These are phyloP conservation scores for Brachynemurus nebulosus DNA, from an alignment of 2,888 invertebrate genomes.

Conservation along the genomic window DNA sequence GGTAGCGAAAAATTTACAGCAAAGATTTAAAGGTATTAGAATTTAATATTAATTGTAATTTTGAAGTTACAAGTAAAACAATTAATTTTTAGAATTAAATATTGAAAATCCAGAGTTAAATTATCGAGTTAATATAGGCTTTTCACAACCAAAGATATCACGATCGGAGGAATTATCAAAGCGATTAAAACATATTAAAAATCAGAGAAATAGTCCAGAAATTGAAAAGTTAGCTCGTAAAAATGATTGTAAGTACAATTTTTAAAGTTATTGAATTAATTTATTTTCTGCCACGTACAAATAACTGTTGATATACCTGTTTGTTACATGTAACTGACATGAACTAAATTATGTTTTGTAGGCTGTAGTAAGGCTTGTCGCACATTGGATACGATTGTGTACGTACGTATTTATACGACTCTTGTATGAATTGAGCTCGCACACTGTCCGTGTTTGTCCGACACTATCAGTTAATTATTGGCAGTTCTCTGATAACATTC, in stretches of 20 bases:
- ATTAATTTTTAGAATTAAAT: conserved; percentile 29
- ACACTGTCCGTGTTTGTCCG: too few species aligned
- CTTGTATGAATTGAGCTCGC: too few species aligned
- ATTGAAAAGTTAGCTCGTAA: conserved; percentile 51
- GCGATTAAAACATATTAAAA: conserved; percentile 41
- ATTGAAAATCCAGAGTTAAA: conserved; percentile 38
- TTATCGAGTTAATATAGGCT: conserved; percentile 51
- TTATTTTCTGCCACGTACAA: too few species aligned
- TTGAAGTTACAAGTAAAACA: conserved; percentile 1
- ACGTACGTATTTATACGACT: too few species aligned
- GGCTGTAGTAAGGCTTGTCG: too few species aligned
- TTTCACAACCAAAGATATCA: conserved; percentile 30
- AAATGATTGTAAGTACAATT: conserved; percentile 41
- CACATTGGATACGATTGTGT: too few species aligned
- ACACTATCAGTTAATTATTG: too few species aligned
- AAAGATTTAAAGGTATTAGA: conserved; percentile 46
- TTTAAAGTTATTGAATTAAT: too few species aligned
- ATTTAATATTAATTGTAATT: conserved; percentile 7
- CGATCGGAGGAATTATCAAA: conserved; percentile 32
- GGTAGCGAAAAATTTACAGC: conserved; percentile 48
- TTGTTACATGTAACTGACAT: too few species aligned
- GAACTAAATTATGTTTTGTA: too few species aligned
- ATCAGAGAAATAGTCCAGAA: conserved; percentile 35
- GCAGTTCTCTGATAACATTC: too few species aligned
- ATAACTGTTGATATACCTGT: too few species aligned